These are phyloP conservation scores for Mormyrus hasselquistii DNA, from an alignment of 2,797 vertebrate genomes.

Conservation along the genomic window DNA sequence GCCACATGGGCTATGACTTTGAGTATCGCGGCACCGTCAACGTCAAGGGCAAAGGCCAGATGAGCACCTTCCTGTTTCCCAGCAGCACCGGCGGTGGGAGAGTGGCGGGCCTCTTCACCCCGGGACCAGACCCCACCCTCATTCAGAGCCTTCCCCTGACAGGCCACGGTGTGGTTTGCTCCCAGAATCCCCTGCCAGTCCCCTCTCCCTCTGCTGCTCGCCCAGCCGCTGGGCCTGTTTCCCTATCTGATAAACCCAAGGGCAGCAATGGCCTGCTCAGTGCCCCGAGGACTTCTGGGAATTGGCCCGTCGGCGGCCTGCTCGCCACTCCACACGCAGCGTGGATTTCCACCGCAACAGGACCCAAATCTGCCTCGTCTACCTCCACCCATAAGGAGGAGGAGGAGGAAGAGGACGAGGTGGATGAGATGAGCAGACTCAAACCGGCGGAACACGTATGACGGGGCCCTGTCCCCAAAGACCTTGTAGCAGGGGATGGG, in stretches of 20 bases:
- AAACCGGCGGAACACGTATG: constrained; percentile 68
- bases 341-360: constrained; percentile 26
- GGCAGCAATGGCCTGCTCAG: constrained; percentile 26
- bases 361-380: constrained; percentile 25
- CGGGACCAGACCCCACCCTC: not conserved
- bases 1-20: constrained; percentile 86
- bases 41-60: constrained; percentile 97
- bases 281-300: constrained; percentile 24
- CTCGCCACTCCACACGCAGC: constrained; percentile 20
- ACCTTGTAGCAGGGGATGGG: not conserved
- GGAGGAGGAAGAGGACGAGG: constrained; percentile 43
- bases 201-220: not conserved
- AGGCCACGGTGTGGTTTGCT: not conserved
- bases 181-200: not conserved
- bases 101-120: constrained; percentile 16
- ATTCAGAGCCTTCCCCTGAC: constrained; percentile 1
- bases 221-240: constrained; percentile 9
- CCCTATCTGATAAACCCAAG: constrained; percentile 22
- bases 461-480: constrained; percentile 37
- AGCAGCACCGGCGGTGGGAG: constrained; percentile 58
- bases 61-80: constrained; percentile 97
- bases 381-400: constrained; percentile 19
- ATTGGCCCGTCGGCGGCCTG: constrained; percentile 13
- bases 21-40: constrained; percentile 97
- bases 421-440: constrained; percentile 76